phyloP scores from a whole-genome alignment of 2,797 vertebrate genomes.

The Amblyraja radiata region DNA sequence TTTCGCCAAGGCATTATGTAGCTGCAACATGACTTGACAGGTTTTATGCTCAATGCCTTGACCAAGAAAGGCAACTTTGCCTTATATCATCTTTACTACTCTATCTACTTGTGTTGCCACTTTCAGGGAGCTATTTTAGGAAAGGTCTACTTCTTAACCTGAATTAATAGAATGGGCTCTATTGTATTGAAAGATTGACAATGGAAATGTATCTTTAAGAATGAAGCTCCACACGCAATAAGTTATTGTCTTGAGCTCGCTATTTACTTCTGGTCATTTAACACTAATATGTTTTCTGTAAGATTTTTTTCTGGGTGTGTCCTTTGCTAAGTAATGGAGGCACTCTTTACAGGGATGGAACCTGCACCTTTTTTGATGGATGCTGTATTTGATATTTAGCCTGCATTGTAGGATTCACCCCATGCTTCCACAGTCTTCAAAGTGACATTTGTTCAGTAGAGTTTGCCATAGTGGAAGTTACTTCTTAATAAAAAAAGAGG shows the following conservation, averaged over 20 bases:
- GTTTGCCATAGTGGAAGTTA: slow-evolving; percentile 42
- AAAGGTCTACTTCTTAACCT: not conserved
- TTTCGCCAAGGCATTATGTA: not conserved
- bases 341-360: slow-evolving; percentile 40
- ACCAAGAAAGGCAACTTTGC: no score
- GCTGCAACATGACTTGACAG: no score
- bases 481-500: slow-evolving; percentile 44
- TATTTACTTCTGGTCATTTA: not conserved
- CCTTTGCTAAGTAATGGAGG: not conserved
- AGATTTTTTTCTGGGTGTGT: not conserved
- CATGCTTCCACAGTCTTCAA: slow-evolving; percentile 57
- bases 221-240: not conserved
- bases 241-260: not conserved
- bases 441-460: slow-evolving; percentile 64
- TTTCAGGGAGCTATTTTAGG: not conserved
- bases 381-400: slow-evolving; percentile 67
- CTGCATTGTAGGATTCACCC: slow-evolving; percentile 71
- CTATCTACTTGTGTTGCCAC: no score
- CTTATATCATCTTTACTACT: no score
- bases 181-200: not conserved
- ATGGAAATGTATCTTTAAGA: not conserved
- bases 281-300: not conserved
- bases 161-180: not conserved
- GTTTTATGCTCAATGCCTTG: no score
- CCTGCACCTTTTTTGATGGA: slow-evolving; percentile 46